These are phyloP conservation scores for Scolanthus callimorphus DNA, from an alignment of 92 coral and sea anemone species.

Conservation along the genomic window DNA sequence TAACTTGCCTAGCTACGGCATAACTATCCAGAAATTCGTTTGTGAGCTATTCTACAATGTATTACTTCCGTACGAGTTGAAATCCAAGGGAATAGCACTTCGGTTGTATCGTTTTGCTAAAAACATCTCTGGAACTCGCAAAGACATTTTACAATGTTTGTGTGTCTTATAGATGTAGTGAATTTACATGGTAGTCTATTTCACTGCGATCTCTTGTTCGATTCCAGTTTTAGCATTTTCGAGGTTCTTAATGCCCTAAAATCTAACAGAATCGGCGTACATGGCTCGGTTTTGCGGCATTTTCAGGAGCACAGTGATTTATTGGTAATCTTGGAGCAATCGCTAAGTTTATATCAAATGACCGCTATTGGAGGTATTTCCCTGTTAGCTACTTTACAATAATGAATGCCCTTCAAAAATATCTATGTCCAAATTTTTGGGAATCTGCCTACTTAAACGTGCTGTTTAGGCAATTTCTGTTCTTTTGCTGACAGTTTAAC, in stretches of 20 bases:
- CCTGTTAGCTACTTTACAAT: neutral
- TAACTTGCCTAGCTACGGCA: conserved; percentile 4
- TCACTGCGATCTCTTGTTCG: no score
- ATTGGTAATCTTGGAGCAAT: neutral
- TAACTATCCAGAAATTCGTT: neutral
- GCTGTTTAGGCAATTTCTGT: neutral
- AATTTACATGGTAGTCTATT: neutral
- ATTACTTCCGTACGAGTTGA: neutral
- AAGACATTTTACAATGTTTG: conserved; percentile 54
- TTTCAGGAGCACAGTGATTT: neutral
- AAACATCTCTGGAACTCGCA: conserved; percentile 84
- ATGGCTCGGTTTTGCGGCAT: conserved; percentile 11
- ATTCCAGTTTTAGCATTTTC: no score
- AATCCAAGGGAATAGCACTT: neutral
- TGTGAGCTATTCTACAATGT: conserved; percentile 1
- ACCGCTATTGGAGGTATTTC: conserved; percentile 1
- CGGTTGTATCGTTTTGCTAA: conserved; percentile 4
- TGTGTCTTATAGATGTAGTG: no score
- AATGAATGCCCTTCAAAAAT: neutral
- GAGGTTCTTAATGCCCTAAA: no score
- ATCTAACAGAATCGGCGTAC: neutral
- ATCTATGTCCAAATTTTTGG: neutral
- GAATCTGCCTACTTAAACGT: neutral
- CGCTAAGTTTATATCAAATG: neutral
- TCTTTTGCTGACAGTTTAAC: conserved; percentile 1